Conservation (phyloP, 2,113 vertebrate species). For the Pygoscelis adeliae region DNA sequence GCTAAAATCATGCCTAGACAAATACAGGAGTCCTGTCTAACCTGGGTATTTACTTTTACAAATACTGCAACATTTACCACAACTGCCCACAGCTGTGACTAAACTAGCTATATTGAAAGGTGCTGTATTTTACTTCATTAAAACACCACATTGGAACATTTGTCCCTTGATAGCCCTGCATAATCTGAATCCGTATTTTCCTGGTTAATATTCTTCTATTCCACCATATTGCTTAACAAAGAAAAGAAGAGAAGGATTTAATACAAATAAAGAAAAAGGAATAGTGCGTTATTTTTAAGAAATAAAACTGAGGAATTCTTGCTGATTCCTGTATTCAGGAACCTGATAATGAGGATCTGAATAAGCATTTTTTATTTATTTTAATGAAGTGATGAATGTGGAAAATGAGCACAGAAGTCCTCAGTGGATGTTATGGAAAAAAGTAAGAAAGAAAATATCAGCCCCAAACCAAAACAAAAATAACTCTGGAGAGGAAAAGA, state of each 20-base stretch:
- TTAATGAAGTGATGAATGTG: slow-evolving; percentile 17
- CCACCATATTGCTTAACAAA: not conserved
- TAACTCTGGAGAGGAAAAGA: slow-evolving; percentile 51
- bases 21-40: not conserved
- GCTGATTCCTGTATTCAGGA: not conserved
- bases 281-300: not conserved
- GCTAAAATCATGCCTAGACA: not conserved
- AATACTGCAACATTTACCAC: not conserved
- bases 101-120: not conserved
- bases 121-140: not conserved
- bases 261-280: not conserved
- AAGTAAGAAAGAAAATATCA: slow-evolving; percentile 22
- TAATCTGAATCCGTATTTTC: not conserved
- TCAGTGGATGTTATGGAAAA: slow-evolving; percentile 34
- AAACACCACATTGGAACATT: not conserved
- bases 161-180: not conserved
- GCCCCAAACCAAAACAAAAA: slow-evolving; percentile 3
- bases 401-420: slow-evolving; percentile 24
- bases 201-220: not conserved
- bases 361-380: slow-evolving; percentile 28
- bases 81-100: not conserved
- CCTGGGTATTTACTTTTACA: not conserved
- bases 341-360: slow-evolving; percentile 4
- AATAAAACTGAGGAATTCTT: not conserved
- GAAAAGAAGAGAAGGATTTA: not conserved